Evolutionary conservation across 2,888 invertebrate species (phyloP).

Genomic region (Caenorhabditis uteleia): DNA sequence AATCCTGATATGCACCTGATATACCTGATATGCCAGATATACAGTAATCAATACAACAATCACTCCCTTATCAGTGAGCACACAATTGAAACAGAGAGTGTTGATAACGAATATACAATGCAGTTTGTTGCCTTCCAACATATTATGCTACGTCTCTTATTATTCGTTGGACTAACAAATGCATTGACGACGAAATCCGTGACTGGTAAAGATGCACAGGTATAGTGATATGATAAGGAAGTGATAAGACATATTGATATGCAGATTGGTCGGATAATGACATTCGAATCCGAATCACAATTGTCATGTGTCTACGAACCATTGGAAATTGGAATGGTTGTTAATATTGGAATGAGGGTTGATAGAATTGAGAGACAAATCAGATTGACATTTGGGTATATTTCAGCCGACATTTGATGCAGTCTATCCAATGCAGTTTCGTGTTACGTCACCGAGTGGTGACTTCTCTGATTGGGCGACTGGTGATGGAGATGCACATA

Average conservation of each 20-base stretch:
- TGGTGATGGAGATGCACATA: conserved; percentile 46
- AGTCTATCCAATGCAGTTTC: conserved; percentile 43
- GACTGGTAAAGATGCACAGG: conserved; percentile 19
- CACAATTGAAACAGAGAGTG: too few relatives aligned
- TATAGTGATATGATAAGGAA: background rate
- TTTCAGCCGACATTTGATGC: conserved; percentile 36
- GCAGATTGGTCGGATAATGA: conserved; percentile 24
- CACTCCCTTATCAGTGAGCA: too few relatives aligned
- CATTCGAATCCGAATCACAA: conserved; percentile 26
- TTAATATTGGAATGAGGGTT: conserved; percentile 41
- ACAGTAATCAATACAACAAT: too few relatives aligned
- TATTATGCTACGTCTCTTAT: conserved; percentile 16
- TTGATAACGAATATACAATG: too few relatives aligned
- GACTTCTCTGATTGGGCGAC: conserved; percentile 49
- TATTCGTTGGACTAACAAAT: background rate
- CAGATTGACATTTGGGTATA: too few relatives aligned
- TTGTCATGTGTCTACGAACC: conserved; percentile 45
- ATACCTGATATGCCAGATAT: too few relatives aligned
- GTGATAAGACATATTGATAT: too few relatives aligned
- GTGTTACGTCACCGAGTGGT: conserved; percentile 45
- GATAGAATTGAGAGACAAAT: background rate
- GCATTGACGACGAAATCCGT: conserved; percentile 17
- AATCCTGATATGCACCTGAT: too few relatives aligned
- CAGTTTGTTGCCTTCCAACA: too few relatives aligned
- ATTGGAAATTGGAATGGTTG: conserved; percentile 34